Percentiles rank a stretch among this genome's conserved stretches.
Conservation (phyloP, 2,888 invertebrate species). For the Schizotus pectinicornis region DNA sequence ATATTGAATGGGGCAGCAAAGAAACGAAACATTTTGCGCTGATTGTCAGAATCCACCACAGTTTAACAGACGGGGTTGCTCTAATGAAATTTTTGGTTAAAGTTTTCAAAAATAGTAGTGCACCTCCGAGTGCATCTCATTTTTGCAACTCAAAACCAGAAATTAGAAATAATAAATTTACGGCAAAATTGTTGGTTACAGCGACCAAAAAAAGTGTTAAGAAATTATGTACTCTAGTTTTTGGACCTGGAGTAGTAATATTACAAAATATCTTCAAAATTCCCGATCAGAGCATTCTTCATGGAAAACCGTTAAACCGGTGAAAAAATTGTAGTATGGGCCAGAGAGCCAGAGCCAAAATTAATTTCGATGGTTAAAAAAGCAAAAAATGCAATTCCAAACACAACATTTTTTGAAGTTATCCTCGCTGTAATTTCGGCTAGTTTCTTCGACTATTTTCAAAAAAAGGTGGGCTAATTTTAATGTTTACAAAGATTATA, state of each 20-base stretch:
- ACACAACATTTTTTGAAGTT: slow-evolving; percentile 30
- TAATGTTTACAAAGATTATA: background rate
- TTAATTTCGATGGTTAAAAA: slow-evolving; percentile 23
- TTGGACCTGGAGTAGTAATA: background rate
- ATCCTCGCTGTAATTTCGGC: slow-evolving; percentile 26
- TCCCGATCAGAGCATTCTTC: background rate
- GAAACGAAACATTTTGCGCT: slow-evolving; percentile 50
- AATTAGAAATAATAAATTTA: too few relatives aligned
- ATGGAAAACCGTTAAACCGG: background rate
- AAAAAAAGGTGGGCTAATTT: background rate
- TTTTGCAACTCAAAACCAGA: too few relatives aligned
- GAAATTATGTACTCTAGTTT: background rate
- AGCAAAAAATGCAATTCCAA: slow-evolving; percentile 25
- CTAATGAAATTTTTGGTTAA: too few relatives aligned
- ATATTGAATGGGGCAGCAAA: slow-evolving; percentile 34
- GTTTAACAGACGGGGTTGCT: slow-evolving; percentile 63
- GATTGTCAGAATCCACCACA: slow-evolving; percentile 63
- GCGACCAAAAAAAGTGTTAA: background rate
- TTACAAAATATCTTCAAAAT: background rate
- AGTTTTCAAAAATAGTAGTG: too few relatives aligned
- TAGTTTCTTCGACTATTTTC: slow-evolving; percentile 24
- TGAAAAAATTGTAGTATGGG: slow-evolving; percentile 3
- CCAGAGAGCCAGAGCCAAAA: background rate
- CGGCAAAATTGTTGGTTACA: background rate
- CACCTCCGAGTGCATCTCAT: too few relatives aligned